Conservation (phyloP, 2,113 vertebrate genomes). For the Cervus canadensis region DNA sequence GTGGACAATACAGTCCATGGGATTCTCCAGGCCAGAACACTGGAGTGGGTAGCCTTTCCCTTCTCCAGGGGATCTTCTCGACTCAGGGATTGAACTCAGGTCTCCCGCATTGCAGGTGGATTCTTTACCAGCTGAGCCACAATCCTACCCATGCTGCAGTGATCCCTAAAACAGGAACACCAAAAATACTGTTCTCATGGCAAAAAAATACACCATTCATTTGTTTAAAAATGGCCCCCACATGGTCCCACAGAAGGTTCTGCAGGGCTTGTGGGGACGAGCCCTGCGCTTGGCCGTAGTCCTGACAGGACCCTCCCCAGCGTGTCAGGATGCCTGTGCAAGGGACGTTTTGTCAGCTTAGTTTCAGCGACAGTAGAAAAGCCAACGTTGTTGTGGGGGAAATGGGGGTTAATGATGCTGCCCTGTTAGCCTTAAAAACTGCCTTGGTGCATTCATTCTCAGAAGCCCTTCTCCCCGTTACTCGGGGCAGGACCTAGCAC, state of each 20-base stretch:
- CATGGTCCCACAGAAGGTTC: rapidly evolving
- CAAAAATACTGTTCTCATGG: not conserved
- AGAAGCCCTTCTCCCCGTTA: not conserved
- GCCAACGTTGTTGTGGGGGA: not conserved
- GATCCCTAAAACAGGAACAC: not conserved
- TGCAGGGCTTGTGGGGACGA: not conserved
- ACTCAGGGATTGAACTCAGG: not conserved
- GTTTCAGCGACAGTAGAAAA: not conserved
- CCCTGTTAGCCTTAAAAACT: not conserved
- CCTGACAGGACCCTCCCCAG: not conserved
- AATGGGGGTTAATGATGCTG: not conserved
- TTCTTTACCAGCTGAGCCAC: not conserved
- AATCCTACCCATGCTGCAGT: not conserved
- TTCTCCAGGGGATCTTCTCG: not conserved
- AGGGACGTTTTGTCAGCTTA: not conserved
- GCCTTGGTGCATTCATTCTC: not conserved
- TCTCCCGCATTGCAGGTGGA: not conserved
- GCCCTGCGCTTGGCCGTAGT: not conserved
- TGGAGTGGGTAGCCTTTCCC: not conserved
- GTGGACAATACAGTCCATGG: not conserved
- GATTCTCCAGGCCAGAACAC: not conserved
- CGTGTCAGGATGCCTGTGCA: rapidly evolving
- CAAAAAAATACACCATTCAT: not conserved
- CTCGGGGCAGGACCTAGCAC: not conserved
- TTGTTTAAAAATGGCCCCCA: not conserved